A percentile compares a stretch with the other conserved stretches of the same genome.
Evolutionary conservation across 2,888 invertebrate genomes (phyloP).

Genomic region (Corythucha ciliata): DNA sequence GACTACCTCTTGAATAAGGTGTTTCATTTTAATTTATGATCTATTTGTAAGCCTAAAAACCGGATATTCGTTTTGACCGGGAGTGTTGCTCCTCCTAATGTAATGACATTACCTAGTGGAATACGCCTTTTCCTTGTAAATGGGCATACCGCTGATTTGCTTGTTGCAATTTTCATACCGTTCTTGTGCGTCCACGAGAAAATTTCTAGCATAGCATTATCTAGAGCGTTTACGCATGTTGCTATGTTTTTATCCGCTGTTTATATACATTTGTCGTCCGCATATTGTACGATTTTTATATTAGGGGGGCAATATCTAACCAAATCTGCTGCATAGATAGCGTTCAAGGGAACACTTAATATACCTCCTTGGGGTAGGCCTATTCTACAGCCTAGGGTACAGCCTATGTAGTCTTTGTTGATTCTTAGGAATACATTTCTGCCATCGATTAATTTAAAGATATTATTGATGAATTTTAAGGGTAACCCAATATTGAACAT

Average conservation of each 20-base stretch:
- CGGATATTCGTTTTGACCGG: background rate
- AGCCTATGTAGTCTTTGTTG: too few relatives aligned
- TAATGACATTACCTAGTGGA: background rate
- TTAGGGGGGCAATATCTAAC: too few relatives aligned
- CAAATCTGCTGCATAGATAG: too few relatives aligned
- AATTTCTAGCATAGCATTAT: background rate
- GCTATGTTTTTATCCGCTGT: background rate
- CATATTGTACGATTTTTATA: background rate
- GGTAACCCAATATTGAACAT: too few relatives aligned
- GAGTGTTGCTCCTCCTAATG: background rate
- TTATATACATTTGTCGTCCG: background rate
- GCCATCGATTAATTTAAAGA: too few relatives aligned
- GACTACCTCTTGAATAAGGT: background rate
- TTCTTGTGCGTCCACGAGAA: background rate
- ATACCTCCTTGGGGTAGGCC: too few relatives aligned
- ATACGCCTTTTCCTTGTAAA: background rate
- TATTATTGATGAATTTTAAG: too few relatives aligned
- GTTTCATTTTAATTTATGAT: background rate
- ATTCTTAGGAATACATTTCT: too few relatives aligned
- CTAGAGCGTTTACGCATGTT: background rate
- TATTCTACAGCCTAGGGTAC: too few relatives aligned
- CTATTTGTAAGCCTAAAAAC: background rate
- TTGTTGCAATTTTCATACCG: background rate
- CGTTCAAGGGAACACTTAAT: too few relatives aligned
- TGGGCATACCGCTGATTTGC: background rate